These are phyloP conservation scores for Trachemys scripta DNA, from an alignment of 2,113 vertebrate genomes.

Conservation along the genomic window DNA sequence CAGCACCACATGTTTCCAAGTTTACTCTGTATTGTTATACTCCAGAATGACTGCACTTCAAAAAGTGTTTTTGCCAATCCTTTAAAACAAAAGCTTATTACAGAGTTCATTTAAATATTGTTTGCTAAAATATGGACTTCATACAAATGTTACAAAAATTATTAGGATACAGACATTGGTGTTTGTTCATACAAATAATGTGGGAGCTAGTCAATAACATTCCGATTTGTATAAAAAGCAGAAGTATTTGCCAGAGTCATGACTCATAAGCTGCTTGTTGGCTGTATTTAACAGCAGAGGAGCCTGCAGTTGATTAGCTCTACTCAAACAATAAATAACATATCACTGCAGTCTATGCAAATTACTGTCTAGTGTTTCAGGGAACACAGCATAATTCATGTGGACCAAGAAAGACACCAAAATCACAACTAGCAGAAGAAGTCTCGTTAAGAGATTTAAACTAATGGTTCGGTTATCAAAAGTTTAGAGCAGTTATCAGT, in stretches of 20 bases:
- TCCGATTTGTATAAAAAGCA: conserved; percentile 42
- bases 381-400: not conserved
- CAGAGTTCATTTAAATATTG: conserved; percentile 17
- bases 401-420: not conserved
- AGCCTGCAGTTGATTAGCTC: conserved; percentile 67
- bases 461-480: not conserved
- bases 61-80: conserved; percentile 17
- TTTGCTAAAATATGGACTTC: conserved; percentile 36
- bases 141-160: conserved; percentile 23
- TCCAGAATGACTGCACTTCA: conserved; percentile 13
- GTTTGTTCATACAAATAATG: conserved; percentile 38
- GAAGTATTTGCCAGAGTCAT: conserved; percentile 53
- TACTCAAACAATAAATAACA: conserved; percentile 60
- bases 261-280: conserved; percentile 68
- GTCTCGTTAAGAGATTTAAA: not conserved
- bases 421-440: not conserved
- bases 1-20: conserved; percentile 1
- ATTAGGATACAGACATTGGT: not conserved
- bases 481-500: not conserved
- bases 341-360: conserved; percentile 6
- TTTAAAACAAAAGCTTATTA: conserved; percentile 44
- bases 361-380: conserved; percentile 39
- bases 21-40: not conserved
- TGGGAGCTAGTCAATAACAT: conserved; percentile 37
- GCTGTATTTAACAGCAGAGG: conserved; percentile 56